Percentiles rank a stretch among this genome's conserved stretches.
phyloP scores from a whole-genome alignment of 2,888 invertebrate species.

The Mythimna vitellina region DNA sequence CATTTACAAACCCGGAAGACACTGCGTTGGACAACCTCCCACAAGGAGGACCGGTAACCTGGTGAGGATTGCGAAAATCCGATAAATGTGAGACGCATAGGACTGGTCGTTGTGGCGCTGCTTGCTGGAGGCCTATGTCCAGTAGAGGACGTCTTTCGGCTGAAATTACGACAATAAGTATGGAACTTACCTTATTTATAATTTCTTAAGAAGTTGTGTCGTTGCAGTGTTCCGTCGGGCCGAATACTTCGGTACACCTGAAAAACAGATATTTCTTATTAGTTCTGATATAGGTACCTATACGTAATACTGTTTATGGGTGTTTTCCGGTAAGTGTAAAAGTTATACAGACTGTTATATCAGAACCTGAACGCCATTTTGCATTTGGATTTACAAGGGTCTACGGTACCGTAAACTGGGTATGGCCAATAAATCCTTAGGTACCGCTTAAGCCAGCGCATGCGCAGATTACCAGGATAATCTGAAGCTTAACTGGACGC shows the following conservation, averaged over 20 bases:
- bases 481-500: neutral
- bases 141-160: too few species aligned
- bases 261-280: slow-evolving; percentile 32
- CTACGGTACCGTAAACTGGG: neutral
- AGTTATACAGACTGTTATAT: neutral
- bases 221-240: neutral
- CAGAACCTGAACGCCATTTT: neutral
- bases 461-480: slow-evolving; percentile 8
- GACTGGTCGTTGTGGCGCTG: too few species aligned
- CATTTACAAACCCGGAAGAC: too few species aligned
- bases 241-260: slow-evolving; percentile 35
- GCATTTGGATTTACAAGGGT: neutral
- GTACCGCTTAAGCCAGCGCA: neutral
- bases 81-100: too few species aligned
- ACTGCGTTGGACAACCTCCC: too few species aligned
- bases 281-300: neutral
- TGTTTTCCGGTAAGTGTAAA: neutral
- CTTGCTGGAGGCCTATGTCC: too few species aligned
- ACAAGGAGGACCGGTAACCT: too few species aligned
- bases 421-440: slow-evolving; percentile 16
- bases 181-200: slow-evolving; percentile 46
- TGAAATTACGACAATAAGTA: neutral
- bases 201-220: neutral
- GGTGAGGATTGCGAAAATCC: too few species aligned
- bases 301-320: neutral